Conservation (phyloP, 2,888 invertebrate genomes). For the Drosophila subquinaria region DNA sequence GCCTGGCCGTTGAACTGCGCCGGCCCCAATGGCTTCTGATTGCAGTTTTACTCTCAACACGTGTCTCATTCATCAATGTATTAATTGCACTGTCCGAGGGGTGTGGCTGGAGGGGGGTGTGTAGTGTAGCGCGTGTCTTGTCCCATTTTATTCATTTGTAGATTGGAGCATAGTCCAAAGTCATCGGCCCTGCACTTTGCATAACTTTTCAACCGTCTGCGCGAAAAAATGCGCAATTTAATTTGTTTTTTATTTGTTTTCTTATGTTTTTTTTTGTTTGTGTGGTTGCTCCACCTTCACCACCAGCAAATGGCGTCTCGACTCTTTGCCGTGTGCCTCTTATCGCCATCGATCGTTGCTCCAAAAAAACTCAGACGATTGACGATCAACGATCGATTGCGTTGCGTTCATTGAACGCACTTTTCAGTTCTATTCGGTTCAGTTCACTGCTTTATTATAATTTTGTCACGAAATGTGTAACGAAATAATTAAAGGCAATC, state of each 20-base stretch:
- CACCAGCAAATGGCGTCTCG: slow-evolving; percentile 14
- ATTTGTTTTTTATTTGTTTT: slow-evolving; percentile 1
- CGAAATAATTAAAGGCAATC: slow-evolving; percentile 4
- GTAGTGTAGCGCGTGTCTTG: slow-evolving; percentile 28
- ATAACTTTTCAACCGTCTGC: slow-evolving; percentile 23
- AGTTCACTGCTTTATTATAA: not conserved
- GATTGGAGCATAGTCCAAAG: slow-evolving; percentile 44
- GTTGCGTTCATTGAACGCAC: slow-evolving; percentile 81
- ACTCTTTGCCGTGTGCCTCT: slow-evolving; percentile 3
- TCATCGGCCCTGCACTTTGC: slow-evolving; percentile 48
- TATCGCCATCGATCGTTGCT: slow-evolving; percentile 54
- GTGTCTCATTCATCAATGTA: slow-evolving; percentile 56
- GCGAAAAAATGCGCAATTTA: not conserved
- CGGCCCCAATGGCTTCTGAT: slow-evolving; percentile 61
- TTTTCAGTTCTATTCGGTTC: slow-evolving; percentile 38
- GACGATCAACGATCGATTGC: slow-evolving; percentile 11
- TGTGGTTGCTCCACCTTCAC: slow-evolving; percentile 1
- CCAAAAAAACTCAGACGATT: slow-evolving; percentile 38
- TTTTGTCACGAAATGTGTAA: slow-evolving; percentile 7
- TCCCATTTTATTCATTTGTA: slow-evolving; percentile 22
- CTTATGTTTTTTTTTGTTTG: not conserved
- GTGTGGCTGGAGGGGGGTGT: not conserved
- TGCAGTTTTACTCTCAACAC: slow-evolving; percentile 42
- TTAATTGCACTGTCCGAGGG: not conserved
- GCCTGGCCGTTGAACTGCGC: slow-evolving; percentile 72